Base-by-base conservation (phyloP, 2,113 vertebrate genomes). In the Seriola aureovittata region DNA sequence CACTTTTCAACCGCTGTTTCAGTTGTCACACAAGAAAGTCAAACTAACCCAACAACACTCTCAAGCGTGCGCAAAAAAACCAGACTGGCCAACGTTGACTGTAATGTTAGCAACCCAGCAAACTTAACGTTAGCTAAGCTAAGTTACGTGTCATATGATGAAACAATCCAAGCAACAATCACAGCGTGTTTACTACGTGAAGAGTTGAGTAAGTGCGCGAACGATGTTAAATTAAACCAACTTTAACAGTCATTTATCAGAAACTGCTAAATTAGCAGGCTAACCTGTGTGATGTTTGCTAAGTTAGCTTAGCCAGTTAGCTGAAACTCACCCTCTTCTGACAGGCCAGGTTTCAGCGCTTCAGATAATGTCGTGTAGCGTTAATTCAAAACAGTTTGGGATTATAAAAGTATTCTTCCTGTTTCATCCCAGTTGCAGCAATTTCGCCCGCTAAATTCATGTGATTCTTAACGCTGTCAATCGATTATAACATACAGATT, bases 271-370 rank as follows among this genome's bases (percentile, higher is more conserved):
- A 75, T 65, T 77, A 63, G 64, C 69, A 54, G 21, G 75, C 85
- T 66, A 85, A 32, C 68, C 59, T 80, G 29, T 78, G 85, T 78
- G 67, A 42, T 91, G 91, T 90, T 93, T 90, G 93, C 91, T 90
- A 92, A 73, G 62, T 91, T 94, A 93, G 91, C 92, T 89, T 93
- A 93, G 92, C 93, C 70, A 82, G 70, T 76, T 91, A 92, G 91
- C 91, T 59, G 13, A 75, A 88, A 94, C 94, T 95, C 91, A 95
- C 94, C 94, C 89, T 92, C 86, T 82, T 85, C 71, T 93, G 91
- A 94, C 90, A 94, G 94, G 94, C 94, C 94, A 93, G 94, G 71
- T 79, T 84, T 82, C 88, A 84, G 80, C 85, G 78, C 71, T 72
- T 74, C 55, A 16, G 82, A 85, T 58, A 91, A 64, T 79, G 89